Evolutionary conservation across 1,140 invertebrate species (phyloP).

Genomic region (Drosophila sp.): DNA sequence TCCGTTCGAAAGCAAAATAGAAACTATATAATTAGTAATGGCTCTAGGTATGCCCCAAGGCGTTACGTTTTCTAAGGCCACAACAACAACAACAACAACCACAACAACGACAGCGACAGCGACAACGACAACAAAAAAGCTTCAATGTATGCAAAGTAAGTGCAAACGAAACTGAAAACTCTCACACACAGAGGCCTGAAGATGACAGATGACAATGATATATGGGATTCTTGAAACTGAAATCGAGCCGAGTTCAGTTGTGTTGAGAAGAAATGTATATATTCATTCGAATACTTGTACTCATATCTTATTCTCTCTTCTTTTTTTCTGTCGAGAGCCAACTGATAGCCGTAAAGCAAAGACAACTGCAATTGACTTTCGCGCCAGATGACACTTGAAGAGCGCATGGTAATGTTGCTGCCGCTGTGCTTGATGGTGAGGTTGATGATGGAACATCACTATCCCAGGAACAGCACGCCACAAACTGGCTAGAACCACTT

Average conservation of each 20-base stretch:
- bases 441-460: constrained; percentile 32
- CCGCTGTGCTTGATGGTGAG: neutral
- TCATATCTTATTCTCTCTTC: neutral
- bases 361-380: constrained; percentile 60
- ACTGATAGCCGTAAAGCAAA: constrained; percentile 41
- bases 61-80: constrained; percentile 52
- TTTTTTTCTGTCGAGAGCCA: neutral
- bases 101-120: constrained; percentile 7
- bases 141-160: constrained; percentile 18
- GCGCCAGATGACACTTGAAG: constrained; percentile 62
- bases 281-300: constrained; percentile 9
- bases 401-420: constrained; percentile 36
- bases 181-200: constrained; percentile 46
- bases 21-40: constrained; percentile 72
- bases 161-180: constrained; percentile 66
- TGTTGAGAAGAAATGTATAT: constrained; percentile 14
- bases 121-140: constrained; percentile 20
- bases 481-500: constrained; percentile 68
- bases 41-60: constrained; percentile 60
- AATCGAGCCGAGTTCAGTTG: constrained; percentile 33
- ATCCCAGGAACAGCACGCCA: constrained; percentile 42
- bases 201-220: constrained; percentile 66
- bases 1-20: constrained; percentile 62
- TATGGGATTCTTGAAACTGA: constrained; percentile 69
- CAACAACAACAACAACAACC: constrained; percentile 9